These are phyloP conservation scores for Protosalanx chinensis DNA, from an alignment of 2,797 vertebrate species.

Conservation along the genomic window DNA sequence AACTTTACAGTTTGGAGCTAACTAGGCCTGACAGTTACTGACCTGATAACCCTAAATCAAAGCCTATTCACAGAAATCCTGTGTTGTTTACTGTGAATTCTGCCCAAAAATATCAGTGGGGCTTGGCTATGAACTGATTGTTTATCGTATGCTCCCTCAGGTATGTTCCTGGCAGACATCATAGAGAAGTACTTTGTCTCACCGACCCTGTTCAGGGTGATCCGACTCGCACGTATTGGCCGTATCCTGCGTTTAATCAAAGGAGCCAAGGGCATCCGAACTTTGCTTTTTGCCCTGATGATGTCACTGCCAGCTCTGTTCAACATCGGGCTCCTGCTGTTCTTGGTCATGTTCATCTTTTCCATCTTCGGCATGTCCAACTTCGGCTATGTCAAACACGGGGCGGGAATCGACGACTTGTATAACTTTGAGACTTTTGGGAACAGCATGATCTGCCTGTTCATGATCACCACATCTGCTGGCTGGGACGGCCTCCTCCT, in stretches of 20 bases:
- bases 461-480: conserved; percentile 97
- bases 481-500: conserved; percentile 96
- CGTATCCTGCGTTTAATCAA: conserved; percentile 98
- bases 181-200: conserved; percentile 99
- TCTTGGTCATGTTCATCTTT: conserved; percentile 99
- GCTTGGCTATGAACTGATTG: neutral
- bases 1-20: no score
- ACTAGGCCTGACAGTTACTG: no score
- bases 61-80: no score
- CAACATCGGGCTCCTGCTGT: conserved; percentile 97
- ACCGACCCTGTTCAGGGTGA: conserved; percentile 97
- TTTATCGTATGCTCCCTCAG: conserved; percentile 57
- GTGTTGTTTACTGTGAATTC: no score
- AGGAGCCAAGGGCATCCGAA: conserved; percentile 97
- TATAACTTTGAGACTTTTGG: conserved; percentile 99
- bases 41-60: no score
- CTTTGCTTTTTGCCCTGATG: conserved; percentile 98
- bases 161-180: conserved; percentile 97
- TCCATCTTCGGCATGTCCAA: conserved; percentile 99
- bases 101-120: no score
- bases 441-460: conserved; percentile 99
- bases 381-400: conserved; percentile 97
- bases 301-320: conserved; percentile 99
- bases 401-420: conserved; percentile 94
- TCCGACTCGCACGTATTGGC: conserved; percentile 96